Conservation (phyloP, 1,140 invertebrate species). For the Drosophila lowei region DNA sequence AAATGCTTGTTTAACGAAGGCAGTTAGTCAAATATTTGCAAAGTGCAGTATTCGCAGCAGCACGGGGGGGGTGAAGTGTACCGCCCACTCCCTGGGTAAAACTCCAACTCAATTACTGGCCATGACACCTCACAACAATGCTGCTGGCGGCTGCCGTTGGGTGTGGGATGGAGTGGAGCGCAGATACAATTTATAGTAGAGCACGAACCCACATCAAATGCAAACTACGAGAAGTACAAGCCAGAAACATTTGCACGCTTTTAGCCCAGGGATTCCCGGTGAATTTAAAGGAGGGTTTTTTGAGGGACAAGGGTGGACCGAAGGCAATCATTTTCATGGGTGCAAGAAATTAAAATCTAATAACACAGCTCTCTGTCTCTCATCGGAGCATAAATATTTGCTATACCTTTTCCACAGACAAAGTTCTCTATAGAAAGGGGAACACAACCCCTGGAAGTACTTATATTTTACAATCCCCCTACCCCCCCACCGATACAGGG, state of each 20-base stretch:
- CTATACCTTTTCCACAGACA: conserved; percentile 68
- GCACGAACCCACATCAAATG: conserved; percentile 48
- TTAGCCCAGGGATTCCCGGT: neutral
- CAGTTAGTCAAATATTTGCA: conserved; percentile 78
- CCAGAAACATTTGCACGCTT: conserved; percentile 69
- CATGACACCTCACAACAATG: conserved; percentile 75
- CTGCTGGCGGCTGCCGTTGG: conserved; percentile 19
- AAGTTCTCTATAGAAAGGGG: conserved; percentile 16
- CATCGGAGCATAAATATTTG: conserved; percentile 75
- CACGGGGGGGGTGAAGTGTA: conserved; percentile 8
- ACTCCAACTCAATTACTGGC: conserved; percentile 77
- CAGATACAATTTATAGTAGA: too few relatives aligned
- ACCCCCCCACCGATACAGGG: neutral
- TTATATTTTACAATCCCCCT: conserved; percentile 44
- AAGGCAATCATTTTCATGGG: conserved; percentile 60
- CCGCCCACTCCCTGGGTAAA: neutral
- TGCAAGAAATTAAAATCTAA: conserved; percentile 82
- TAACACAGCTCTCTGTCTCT: conserved; percentile 64
- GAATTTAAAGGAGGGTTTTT: too few relatives aligned
- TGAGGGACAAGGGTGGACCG: neutral
- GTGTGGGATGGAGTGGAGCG: conserved; percentile 16
- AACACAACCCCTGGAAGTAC: conserved; percentile 41
- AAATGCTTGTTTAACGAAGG: conserved; percentile 58
- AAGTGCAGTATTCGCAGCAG: conserved; percentile 62
- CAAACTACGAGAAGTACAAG: conserved; percentile 54